A percentile compares a stretch with the other conserved stretches of the same genome.
Evolutionary conservation across 2,797 vertebrate species (phyloP).

Genomic region (Premnoplex brunnescens): DNA sequence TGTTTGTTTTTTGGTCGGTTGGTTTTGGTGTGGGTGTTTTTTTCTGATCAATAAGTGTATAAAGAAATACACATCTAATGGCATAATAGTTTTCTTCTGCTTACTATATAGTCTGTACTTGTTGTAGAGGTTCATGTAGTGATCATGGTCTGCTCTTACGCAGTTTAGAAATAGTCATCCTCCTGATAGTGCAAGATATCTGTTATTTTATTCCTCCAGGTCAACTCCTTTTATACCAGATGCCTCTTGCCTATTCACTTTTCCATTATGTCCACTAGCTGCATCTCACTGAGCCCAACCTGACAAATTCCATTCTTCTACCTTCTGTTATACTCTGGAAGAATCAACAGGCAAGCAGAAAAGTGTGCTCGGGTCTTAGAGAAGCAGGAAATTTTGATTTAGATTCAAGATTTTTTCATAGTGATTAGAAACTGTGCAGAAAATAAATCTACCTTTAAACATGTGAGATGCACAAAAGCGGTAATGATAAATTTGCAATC

Average conservation of each 20-base stretch:
- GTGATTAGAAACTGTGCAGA: not conserved
- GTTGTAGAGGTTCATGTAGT: not conserved
- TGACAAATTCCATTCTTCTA: not conserved
- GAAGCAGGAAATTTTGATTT: not conserved
- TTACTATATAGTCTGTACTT: not conserved
- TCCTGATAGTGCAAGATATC: not conserved
- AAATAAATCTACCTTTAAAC: not conserved
- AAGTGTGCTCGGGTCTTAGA: not conserved
- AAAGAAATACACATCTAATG: not conserved
- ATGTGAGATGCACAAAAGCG: not conserved
- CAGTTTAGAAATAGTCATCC: not conserved
- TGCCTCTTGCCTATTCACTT: not conserved
- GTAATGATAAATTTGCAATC: not conserved
- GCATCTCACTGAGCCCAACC: not conserved
- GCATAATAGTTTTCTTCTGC: not conserved
- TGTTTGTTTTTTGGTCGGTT: not conserved
- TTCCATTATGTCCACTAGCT: not conserved
- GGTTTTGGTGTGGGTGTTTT: not conserved
- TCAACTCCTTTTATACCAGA: not conserved
- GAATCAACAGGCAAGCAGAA: not conserved
- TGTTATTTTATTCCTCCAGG: not conserved
- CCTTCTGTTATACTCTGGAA: not conserved
- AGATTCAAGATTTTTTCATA: not conserved
- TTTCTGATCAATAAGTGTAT: not conserved
- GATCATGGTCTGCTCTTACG: not conserved